These are phyloP conservation scores for Rhea pennata DNA, from an alignment of 2,113 vertebrate genomes.

Conservation along the genomic window DNA sequence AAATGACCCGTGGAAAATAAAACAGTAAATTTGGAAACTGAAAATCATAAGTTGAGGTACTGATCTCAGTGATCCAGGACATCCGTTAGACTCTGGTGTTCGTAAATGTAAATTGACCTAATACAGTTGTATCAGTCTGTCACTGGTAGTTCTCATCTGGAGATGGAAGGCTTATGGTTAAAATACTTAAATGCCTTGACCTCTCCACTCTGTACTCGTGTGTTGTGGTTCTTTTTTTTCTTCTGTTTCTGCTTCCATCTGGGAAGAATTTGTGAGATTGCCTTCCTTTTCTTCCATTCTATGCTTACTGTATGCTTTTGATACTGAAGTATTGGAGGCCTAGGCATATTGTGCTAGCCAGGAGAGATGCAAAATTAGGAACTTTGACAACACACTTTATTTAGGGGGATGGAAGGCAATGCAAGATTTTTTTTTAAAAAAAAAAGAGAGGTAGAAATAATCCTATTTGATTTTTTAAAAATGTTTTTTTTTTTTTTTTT, in stretches of 20 bases:
- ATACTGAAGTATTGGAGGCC: background rate
- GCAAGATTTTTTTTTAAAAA: background rate
- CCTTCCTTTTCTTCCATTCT: background rate
- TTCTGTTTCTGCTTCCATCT: background rate
- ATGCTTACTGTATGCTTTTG: background rate
- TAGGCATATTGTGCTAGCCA: background rate
- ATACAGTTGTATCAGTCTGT: background rate
- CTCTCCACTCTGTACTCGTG: rapidly evolving
- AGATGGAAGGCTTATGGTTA: background rate
- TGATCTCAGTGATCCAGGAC: background rate
- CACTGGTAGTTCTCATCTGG: background rate
- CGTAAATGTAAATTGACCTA: background rate
- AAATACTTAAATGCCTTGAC: background rate
- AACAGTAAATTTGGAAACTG: background rate
- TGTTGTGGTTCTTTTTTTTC: background rate
- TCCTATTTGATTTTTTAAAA: background rate
- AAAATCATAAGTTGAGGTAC: background rate
- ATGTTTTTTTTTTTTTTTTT: background rate
- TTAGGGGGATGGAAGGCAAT: background rate
- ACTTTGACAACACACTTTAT: background rate
- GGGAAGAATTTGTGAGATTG: background rate
- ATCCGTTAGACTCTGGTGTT: background rate
- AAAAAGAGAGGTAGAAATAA: background rate
- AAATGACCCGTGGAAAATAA: background rate
- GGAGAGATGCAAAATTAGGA: background rate